Evolutionary conservation across 2,888 invertebrate species (phyloP), one percentile per base, ranked within the genome.

Genomic region (Julus scandinavius): DNA sequence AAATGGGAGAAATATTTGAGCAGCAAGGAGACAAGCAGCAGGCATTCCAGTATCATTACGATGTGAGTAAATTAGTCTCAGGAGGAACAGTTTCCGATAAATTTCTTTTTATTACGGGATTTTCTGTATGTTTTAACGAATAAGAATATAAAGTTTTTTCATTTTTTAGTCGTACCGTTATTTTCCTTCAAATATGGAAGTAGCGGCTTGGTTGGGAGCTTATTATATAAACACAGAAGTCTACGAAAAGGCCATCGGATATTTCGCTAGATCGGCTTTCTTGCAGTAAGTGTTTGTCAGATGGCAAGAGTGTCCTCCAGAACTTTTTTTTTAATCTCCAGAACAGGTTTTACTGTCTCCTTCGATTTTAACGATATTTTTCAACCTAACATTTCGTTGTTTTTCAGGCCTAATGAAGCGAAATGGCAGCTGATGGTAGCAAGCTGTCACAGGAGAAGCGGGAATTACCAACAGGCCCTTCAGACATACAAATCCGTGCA

Each of bases 11-110:
- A 91, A 94, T 99, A 91, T 97, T 97, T 92, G 97, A 97, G 91
- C 95, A 95, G 89, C 95, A 96, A 91, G 98, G 97, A 2, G 99
- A 99, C 93, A 95, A 97, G 90, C 96, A 97, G 91, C 96, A 96
- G 92, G 97, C 97, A 0, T 96, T 96, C 92, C 96, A 96, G 91
- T 96, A 95, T 92, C 95, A 96, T 91, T 95, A 94, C 91, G 96
- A 97, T 92, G 96, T 96, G 92, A 93, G 50, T 84, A 1, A 29
- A 29, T 29, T 29, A 29, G 29, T 29, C 29, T 29, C 29, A 29
- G 29, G 29, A 29, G 29, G 29, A 29, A 29, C 29, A 29, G 29
- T 29, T 29, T 29, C 29, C 29, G 29, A 29, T 29, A 29, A 1
- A 29, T 29, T 29, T 29, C 29, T 87, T 85, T 41, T n/a, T 1